Percentiles rank a stretch among this genome's conserved stretches.
Conservation (phyloP, 2,113 vertebrate species). For the Cervus canadensis region DNA sequence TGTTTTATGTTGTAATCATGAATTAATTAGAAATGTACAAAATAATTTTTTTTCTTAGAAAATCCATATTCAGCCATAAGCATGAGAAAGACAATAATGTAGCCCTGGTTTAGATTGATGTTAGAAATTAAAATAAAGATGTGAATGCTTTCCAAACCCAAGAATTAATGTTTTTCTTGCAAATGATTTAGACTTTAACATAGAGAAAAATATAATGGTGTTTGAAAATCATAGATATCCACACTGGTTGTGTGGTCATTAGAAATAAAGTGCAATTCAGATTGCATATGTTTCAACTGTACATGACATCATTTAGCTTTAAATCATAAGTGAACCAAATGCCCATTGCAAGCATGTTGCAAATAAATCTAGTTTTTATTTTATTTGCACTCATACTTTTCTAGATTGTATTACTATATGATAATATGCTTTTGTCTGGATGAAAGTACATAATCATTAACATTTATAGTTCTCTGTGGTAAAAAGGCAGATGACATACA, state of each 20-base stretch:
- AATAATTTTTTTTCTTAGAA: background rate
- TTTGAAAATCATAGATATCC: background rate
- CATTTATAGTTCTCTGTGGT: constrained; percentile 63
- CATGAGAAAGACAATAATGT: background rate
- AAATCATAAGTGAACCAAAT: background rate
- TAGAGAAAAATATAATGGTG: background rate
- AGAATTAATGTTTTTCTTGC: background rate
- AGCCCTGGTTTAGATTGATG: background rate
- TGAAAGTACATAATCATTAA: constrained; percentile 60
- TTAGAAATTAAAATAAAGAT: background rate
- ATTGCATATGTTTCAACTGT: background rate
- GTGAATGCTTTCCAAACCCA: background rate
- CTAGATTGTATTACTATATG: background rate
- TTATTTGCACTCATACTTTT: background rate
- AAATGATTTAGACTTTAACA: background rate
- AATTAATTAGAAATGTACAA: background rate
- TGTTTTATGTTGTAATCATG: background rate
- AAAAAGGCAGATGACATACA: constrained; percentile 33
- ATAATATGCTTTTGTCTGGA: constrained; percentile 34
- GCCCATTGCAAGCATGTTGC: background rate
- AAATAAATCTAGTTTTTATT: constrained; percentile 49
- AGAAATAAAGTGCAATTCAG: background rate
- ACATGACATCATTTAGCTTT: background rate
- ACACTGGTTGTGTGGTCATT: constrained; percentile 13
- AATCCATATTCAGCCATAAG: background rate